These are phyloP conservation scores for Eidolon dupreanum DNA, from an alignment of 2,797 vertebrate species.

Conservation along the genomic window DNA sequence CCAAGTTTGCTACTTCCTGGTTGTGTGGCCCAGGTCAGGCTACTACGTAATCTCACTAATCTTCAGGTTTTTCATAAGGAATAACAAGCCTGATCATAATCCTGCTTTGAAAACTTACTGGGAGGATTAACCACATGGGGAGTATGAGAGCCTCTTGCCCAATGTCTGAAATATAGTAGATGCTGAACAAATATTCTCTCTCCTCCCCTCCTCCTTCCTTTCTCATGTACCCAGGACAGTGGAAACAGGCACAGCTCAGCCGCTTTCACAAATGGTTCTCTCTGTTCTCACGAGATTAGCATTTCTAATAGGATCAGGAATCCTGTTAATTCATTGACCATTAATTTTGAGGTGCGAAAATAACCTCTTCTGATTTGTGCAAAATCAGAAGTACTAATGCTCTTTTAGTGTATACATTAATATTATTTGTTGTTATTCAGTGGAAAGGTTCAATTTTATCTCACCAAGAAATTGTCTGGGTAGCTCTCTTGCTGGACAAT, in stretches of 20 bases:
- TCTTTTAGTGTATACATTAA: not conserved
- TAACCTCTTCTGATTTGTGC: slow-evolving; percentile 26
- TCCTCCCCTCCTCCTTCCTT: not conserved
- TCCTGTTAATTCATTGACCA: slow-evolving; percentile 54
- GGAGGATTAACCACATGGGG: not conserved
- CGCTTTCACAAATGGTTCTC: not conserved
- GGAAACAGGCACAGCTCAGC: not conserved
- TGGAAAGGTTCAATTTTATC: not conserved
- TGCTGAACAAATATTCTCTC: not conserved
- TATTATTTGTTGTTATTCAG: not conserved
- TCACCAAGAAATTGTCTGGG: not conserved
- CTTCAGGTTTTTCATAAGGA: not conserved
- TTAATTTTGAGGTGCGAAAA: slow-evolving; percentile 45
- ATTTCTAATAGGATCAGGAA: slow-evolving; percentile 61
- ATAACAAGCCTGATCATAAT: not conserved
- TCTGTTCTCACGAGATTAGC: slow-evolving; percentile 47
- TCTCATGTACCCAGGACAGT: not conserved
- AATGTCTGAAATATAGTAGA: not conserved
- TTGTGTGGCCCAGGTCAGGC: not conserved
- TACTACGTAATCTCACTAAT: not conserved
- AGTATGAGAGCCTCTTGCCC: not conserved
- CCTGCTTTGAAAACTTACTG: not conserved
- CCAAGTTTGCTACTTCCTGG: not conserved
- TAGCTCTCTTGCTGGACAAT: slow-evolving; percentile 38
- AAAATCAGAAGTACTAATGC: slow-evolving; percentile 42